Evolutionary conservation across 2,888 invertebrate species (phyloP), one percentile per base, ranked within the genome.

Genomic region (Heliconius erato): DNA sequence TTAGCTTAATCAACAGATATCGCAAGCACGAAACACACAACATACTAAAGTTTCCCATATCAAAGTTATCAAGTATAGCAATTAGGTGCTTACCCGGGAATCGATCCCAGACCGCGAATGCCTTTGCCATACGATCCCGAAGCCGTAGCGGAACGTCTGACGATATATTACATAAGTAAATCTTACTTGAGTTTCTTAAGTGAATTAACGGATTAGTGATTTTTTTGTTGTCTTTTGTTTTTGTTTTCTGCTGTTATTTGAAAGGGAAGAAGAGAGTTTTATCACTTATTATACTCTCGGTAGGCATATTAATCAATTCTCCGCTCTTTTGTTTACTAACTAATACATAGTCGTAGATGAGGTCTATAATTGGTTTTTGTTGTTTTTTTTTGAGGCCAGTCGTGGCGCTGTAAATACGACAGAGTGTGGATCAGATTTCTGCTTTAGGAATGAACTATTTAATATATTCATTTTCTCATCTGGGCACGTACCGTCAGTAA

Each of bases 101-200:
- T 82, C 84, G 84, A 84, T 82, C 77, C 81, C 40, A 71, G 79
- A 79, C 49, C 65, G 84, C 82, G 80, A 84, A 84, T 82, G 78
- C 84, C 84, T 77, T 79, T 72, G 83, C 77, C 76, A 92, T 82
- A 84, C 84, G 91, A 92, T 91, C 91, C 88, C 19, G 92, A 92
- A 92, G 90, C 91, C 92, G 68, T 90, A 91, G 81, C 82, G 74
- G 44, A 14, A 68, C 78, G 84, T 85, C 79, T 80, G 84, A 80
- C 80, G 74, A 80, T 80, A 7, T 67, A 67, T 74, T 79, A 79
- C 83, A 81, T 63, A 72, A 83, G 79, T 79, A 82, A 80, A 84
- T 84, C 81, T 80, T 76, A 68, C 59, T 67, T n/a, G 68, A 49
- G 49, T 78, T 32, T 35, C 54, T 82, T 76, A 76, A 80, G 79